Evolutionary conservation across 2,888 invertebrate genomes (phyloP).

Genomic region (Epinotia ramella): DNA sequence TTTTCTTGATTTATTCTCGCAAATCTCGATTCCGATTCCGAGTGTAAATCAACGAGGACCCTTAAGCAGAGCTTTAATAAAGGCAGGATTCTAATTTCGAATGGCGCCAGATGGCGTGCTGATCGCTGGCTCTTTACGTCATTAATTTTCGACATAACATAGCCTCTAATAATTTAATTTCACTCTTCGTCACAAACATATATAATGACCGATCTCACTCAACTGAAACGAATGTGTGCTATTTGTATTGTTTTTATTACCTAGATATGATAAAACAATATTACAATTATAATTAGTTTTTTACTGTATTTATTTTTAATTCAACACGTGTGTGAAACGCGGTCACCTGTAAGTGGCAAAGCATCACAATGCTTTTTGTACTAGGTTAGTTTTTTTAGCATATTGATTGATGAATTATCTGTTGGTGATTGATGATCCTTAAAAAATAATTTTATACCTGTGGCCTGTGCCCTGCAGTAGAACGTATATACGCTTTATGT

Average conservation of each 20-base stretch:
- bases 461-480: no score
- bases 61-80: constrained; percentile 63
- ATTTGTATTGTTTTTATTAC: background rate
- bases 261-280: no score
- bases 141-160: constrained; percentile 72
- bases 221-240: background rate
- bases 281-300: no score
- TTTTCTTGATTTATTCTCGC: background rate
- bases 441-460: no score
- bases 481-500: no score
- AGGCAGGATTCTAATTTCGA: constrained; percentile 69
- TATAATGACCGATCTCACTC: background rate
- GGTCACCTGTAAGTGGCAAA: no score
- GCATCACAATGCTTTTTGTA: no score
- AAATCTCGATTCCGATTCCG: constrained; percentile 11
- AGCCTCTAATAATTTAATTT: constrained; percentile 55
- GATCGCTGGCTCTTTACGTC: constrained; percentile 60
- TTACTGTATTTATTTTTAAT: no score
- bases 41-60: constrained; percentile 20
- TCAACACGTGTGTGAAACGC: no score
- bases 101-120: constrained; percentile 67
- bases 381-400: no score
- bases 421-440: no score
- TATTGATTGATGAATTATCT: no score
- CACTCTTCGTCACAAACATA: background rate